phyloP scores from a whole-genome alignment of 2,797 vertebrate species.

The Leucoraja ocellata region DNA sequence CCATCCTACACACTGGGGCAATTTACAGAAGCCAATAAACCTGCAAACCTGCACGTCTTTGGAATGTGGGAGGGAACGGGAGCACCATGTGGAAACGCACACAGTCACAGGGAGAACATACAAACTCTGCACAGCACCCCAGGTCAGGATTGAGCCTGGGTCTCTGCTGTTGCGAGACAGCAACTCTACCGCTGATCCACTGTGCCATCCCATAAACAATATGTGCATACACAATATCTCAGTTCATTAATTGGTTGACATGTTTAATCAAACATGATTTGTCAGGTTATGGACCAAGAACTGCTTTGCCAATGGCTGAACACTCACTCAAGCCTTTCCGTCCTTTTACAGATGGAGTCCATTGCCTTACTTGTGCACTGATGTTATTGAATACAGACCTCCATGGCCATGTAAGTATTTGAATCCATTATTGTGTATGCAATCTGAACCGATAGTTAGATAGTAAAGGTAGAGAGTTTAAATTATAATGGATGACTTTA shows the following conservation, averaged over 20 bases:
- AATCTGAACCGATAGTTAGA: not conserved
- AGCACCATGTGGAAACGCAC: too few relatives aligned
- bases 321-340: slow-evolving; percentile 25
- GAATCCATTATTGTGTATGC: not conserved
- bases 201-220: too few relatives aligned
- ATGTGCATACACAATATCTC: not conserved
- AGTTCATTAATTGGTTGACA: too few relatives aligned
- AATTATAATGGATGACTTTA: not conserved
- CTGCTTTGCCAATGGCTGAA: not conserved
- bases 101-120: too few relatives aligned
- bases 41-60: too few relatives aligned
- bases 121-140: too few relatives aligned
- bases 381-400: slow-evolving; percentile 82
- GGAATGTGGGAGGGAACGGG: too few relatives aligned
- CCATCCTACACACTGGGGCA: too few relatives aligned
- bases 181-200: too few relatives aligned
- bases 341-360: slow-evolving; percentile 68
- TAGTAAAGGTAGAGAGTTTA: not conserved
- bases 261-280: not conserved
- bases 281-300: not conserved
- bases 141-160: too few relatives aligned
- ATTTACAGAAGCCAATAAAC: too few relatives aligned
- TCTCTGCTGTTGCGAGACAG: too few relatives aligned
- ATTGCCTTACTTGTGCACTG: slow-evolving; percentile 78
- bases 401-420: slow-evolving; percentile 75